A percentile compares a stretch with the other conserved stretches of the same genome.
phyloP scores from a whole-genome alignment of 1,140 invertebrate species.

The Trichonephila inaurata region DNA sequence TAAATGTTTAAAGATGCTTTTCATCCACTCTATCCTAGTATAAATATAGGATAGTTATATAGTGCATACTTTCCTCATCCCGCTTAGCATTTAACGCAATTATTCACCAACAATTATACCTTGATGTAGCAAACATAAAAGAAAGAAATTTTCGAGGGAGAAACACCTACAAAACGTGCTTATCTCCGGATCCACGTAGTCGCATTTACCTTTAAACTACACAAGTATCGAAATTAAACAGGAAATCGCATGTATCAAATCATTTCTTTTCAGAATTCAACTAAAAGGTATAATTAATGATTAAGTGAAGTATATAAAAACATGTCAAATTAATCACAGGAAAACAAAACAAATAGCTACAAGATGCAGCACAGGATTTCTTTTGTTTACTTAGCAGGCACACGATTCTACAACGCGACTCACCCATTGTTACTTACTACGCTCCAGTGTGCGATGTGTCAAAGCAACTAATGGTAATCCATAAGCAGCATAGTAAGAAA shows the following conservation, averaged over 20 bases:
- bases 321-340: not conserved
- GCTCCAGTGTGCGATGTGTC: conserved; percentile 63
- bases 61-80: too few relatives aligned
- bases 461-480: conserved; percentile 68
- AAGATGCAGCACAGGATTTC: not conserved
- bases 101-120: too few relatives aligned
- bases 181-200: not conserved
- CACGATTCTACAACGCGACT: conserved; percentile 30
- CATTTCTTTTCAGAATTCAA: too few relatives aligned
- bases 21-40: too few relatives aligned
- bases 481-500: conserved; percentile 59
- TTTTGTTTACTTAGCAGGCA: not conserved
- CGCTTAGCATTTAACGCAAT: too few relatives aligned
- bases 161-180: not conserved
- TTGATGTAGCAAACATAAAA: too few relatives aligned
- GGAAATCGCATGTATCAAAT: too few relatives aligned
- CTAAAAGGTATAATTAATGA: too few relatives aligned
- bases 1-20: too few relatives aligned
- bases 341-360: not conserved
- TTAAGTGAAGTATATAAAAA: not conserved
- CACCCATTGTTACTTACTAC: conserved; percentile 64
- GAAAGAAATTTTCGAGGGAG: not conserved
- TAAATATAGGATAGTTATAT: too few relatives aligned
- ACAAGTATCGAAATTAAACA: too few relatives aligned
- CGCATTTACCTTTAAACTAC: too few relatives aligned